Percentiles rank a stretch among this genome's conserved stretches.
These are phyloP conservation scores for Xiphophorus birchmanni DNA, from an alignment of 2,797 vertebrate genomes.

Conservation along the genomic window DNA sequence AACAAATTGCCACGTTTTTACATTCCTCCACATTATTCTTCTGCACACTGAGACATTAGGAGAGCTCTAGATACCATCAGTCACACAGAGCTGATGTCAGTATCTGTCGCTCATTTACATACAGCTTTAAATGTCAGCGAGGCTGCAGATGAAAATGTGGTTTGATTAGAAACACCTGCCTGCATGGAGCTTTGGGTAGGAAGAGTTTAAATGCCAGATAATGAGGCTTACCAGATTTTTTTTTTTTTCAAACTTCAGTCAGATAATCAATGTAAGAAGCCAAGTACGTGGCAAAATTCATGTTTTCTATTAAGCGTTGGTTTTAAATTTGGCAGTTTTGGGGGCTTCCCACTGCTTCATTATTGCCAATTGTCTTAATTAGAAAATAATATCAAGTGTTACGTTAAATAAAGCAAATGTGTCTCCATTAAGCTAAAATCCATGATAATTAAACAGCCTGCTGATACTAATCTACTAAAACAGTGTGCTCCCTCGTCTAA, in stretches of 20 bases:
- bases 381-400: conserved; percentile 7
- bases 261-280: background rate
- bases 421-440: background rate
- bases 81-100: background rate
- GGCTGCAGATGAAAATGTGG: conserved; percentile 23
- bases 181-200: conserved; percentile 6
- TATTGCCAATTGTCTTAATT: background rate
- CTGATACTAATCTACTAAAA: conserved; percentile 6
- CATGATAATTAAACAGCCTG: conserved; percentile 6
- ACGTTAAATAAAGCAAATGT: conserved; percentile 1
- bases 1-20: conserved; percentile 33
- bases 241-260: background rate
- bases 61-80: conserved; percentile 8
- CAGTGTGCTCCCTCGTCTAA: background rate
- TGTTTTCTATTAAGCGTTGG: background rate
- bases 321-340: background rate
- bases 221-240: background rate
- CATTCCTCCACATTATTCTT: conserved; percentile 26
- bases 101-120: conserved; percentile 16
- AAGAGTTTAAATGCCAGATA: conserved; percentile 17
- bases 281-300: background rate
- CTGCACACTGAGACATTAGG: background rate
- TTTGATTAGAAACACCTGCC: conserved; percentile 22
- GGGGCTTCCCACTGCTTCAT: background rate
- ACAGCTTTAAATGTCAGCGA: conserved; percentile 24